phyloP scores from a whole-genome alignment of 2,797 vertebrate genomes.

The Crenuchus spilurus region DNA sequence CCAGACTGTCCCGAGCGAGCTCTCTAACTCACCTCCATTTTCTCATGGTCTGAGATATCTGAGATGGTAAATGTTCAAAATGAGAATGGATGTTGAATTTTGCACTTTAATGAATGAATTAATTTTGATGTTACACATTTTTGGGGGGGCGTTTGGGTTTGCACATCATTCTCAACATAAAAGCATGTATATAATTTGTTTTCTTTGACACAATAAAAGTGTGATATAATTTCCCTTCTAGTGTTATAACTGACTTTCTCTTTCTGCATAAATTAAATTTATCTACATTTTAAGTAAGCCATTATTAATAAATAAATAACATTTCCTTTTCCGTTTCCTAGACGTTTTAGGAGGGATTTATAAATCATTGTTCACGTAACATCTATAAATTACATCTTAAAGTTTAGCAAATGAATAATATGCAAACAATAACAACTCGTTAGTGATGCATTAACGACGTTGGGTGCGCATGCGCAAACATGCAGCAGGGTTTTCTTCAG shows the following conservation, averaged over 20 bases:
- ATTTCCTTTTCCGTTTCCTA: no score
- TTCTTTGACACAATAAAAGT: neutral
- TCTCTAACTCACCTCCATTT: neutral
- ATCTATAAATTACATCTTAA: no score
- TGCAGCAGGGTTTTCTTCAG: neutral
- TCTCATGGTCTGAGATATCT: neutral
- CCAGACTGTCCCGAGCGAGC: neutral
- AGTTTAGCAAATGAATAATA: no score
- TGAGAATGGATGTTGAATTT: neutral
- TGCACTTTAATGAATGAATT: conserved; percentile 37
- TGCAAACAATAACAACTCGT: no score
- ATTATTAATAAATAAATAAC: no score
- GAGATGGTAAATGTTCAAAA: conserved; percentile 11
- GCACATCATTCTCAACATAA: neutral
- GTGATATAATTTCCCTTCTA: neutral
- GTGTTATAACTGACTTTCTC: neutral
- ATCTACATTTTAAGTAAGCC: no score
- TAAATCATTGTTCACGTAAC: no score
- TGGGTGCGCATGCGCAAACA: neutral
- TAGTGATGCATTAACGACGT: neutral
- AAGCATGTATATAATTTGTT: neutral
- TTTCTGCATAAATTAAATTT: neutral
- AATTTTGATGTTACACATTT: no score
- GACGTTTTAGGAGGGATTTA: no score
- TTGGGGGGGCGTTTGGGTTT: no score